These are phyloP conservation scores for Pyrgus malvae DNA, from an alignment of 2,888 invertebrate species.

Conservation along the genomic window DNA sequence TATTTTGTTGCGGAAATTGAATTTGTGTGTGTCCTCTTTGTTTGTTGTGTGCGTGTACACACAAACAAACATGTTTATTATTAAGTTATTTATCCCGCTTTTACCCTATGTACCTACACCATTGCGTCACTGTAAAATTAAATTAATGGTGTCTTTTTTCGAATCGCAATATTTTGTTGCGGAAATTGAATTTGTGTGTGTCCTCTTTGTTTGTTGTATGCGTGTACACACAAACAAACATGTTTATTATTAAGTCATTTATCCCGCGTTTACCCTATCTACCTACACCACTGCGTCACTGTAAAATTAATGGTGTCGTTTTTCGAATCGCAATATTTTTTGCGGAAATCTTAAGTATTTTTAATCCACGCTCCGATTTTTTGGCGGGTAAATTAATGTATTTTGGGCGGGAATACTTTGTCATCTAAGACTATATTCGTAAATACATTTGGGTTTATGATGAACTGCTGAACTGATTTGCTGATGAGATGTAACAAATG, in stretches of 20 bases:
- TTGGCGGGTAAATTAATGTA: constrained; percentile 12
- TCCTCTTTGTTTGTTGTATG: not conserved
- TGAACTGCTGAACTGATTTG: not conserved
- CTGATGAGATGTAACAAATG: too few species aligned
- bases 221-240: not conserved
- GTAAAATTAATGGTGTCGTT: constrained; percentile 19
- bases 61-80: not conserved
- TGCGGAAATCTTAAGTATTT: constrained; percentile 26
- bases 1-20: constrained; percentile 23
- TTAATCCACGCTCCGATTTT: constrained; percentile 23
- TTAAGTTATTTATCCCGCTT: not conserved
- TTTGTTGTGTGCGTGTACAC: not conserved
- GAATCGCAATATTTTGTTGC: constrained; percentile 19
- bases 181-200: too few species aligned
- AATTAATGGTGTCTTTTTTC: constrained; percentile 21
- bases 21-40: too few species aligned
- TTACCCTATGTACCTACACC: constrained; percentile 20
- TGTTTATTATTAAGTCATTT: not conserved
- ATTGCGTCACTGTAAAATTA: constrained; percentile 29
- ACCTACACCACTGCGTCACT: constrained; percentile 29
- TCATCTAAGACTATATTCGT: too few species aligned
- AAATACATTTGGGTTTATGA: too few species aligned
- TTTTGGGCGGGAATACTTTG: not conserved
- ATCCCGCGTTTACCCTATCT: constrained; percentile 6
- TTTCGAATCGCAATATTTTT: constrained; percentile 20